Evolutionary conservation across 2,113 vertebrate species (phyloP).

Genomic region (Pedionomus torquatus): DNA sequence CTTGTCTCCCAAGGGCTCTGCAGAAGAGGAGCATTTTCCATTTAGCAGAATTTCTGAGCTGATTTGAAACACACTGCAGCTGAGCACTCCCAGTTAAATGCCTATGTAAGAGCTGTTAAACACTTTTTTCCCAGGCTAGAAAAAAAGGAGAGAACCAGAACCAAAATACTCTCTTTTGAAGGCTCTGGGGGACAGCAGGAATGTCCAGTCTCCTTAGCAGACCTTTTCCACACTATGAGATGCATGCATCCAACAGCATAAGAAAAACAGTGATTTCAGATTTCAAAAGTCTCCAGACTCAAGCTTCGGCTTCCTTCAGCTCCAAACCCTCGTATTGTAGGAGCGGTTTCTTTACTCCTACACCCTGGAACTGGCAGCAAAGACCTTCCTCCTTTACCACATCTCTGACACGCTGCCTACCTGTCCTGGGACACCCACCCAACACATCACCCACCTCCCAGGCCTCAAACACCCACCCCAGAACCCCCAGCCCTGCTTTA

Average conservation of each 20-base stretch:
- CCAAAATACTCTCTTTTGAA: not conserved
- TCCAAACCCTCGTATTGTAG: not conserved
- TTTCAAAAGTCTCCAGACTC: not conserved
- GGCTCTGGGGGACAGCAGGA: not conserved
- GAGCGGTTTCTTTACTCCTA: not conserved
- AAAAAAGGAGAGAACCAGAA: not conserved
- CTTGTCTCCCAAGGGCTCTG: not conserved
- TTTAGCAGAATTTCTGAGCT: not conserved
- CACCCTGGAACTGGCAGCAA: not conserved
- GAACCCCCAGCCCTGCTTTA: not conserved
- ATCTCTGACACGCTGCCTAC: fast-evolving
- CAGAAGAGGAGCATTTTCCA: not conserved
- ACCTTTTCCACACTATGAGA: fast-evolving
- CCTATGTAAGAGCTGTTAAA: not conserved
- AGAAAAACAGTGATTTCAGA: not conserved
- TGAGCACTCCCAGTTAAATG: not conserved
- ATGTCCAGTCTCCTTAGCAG: fast-evolving
- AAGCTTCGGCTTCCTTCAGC: not conserved
- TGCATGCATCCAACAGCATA: not conserved
- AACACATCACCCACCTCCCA: not conserved
- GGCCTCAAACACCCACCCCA: not conserved
- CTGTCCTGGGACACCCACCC: not conserved
- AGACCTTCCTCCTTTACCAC: not conserved
- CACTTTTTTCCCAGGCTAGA: not conserved
- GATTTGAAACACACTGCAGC: not conserved